phyloP scores from a whole-genome alignment of 2,888 invertebrate genomes.

The Drosophila quinaria region DNA sequence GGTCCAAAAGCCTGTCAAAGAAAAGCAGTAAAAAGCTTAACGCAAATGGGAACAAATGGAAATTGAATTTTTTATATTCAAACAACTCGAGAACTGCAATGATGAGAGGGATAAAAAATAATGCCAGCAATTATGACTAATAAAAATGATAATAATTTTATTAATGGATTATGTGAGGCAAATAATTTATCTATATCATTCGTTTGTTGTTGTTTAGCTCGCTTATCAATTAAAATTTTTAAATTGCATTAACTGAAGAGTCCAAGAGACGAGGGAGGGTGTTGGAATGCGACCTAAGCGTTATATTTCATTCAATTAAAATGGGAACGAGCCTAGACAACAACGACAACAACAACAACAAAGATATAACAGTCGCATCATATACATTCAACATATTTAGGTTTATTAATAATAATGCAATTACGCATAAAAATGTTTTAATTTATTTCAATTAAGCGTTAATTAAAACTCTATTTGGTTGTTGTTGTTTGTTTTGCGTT shows the following conservation, averaged over 20 bases:
- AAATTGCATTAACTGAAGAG: conserved; percentile 76
- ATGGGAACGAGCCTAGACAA: conserved; percentile 45
- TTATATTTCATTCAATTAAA: conserved; percentile 76
- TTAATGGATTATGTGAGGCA: conserved; percentile 75
- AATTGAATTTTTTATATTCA: conserved; percentile 52
- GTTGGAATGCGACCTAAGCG: conserved; percentile 66
- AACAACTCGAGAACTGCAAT: not conserved
- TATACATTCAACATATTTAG: conserved; percentile 66
- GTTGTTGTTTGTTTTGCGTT: conserved; percentile 25
- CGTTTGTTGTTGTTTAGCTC: conserved; percentile 55
- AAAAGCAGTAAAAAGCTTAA: conserved; percentile 59
- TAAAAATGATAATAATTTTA: conserved; percentile 72
- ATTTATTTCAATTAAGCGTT: conserved; percentile 86
- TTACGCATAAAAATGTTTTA: conserved; percentile 86
- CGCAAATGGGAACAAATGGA: conserved; percentile 68
- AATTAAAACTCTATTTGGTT: conserved; percentile 81
- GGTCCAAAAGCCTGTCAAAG: conserved; percentile 18
- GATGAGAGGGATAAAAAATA: conserved; percentile 5
- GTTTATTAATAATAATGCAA: conserved; percentile 85
- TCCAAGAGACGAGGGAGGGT: conserved; percentile 14
- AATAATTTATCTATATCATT: conserved; percentile 52
- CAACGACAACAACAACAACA: conserved; percentile 35
- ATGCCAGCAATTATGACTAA: conserved; percentile 60
- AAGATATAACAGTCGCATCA: conserved; percentile 9
- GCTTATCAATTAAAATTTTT: conserved; percentile 78